Conservation (phyloP, 2,113 vertebrate species). For the Mormyrus iriodes region DNA sequence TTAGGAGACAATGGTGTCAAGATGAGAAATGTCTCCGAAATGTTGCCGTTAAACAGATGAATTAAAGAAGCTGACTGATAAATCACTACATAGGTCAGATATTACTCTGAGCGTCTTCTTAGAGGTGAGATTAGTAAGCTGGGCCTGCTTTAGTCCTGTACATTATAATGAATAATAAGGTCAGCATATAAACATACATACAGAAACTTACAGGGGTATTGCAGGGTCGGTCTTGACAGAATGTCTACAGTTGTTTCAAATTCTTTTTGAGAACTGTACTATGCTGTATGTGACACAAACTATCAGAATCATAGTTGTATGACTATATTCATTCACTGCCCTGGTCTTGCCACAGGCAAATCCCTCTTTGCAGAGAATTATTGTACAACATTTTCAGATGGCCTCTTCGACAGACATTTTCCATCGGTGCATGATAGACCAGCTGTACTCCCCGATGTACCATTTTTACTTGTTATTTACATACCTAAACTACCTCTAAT, state of each 20-base stretch:
- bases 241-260: background rate
- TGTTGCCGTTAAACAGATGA: background rate
- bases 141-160: background rate
- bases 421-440: background rate
- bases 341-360: background rate
- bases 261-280: background rate
- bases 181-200: background rate
- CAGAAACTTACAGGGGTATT: background rate
- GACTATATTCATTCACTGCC: background rate
- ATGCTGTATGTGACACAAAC: background rate
- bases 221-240: background rate
- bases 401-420: background rate
- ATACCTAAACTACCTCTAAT: background rate
- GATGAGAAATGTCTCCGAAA: background rate
- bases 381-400: background rate
- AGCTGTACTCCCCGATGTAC: background rate
- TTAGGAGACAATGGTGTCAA: background rate
- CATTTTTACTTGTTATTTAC: background rate
- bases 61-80: background rate
- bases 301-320: background rate
- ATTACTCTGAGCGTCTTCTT: background rate
- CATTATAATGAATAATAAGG: background rate
- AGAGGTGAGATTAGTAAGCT: background rate
- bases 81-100: background rate
- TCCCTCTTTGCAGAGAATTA: background rate